Evolutionary conservation across 2,888 invertebrate genomes (phyloP), one percentile per base, ranked within the genome.

Genomic region (Drosophila subquinaria): DNA sequence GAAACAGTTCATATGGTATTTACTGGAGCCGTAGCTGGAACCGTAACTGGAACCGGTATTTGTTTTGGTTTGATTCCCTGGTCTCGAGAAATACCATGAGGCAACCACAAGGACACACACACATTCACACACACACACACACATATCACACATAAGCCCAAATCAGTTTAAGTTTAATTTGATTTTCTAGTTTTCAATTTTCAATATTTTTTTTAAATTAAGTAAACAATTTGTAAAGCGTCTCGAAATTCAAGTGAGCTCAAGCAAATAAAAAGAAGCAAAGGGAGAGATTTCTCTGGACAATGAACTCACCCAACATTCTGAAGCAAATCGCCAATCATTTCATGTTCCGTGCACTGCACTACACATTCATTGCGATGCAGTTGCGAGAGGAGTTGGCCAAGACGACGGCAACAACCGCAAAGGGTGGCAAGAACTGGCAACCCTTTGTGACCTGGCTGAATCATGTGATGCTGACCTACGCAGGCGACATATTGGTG

Each of bases 371-470:
- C 15, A 74, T 84, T 5, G 73, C 89, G 5, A 50, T 79, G 13
- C 87, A 88, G 50, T 40, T 88, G 20, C 73, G 86, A n/a, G 82
- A 88, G 9, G 82, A 86, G 17, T 53, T 86, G 10, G 9, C 52
- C 6, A 57, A 42, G 23, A 35, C 40, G 4, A 35, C 59, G 15
- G 15, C 10, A 42, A 1, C 27, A 27, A 4, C 23, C 1, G 27
- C 27, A 1, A 30, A 8, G 27, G 55, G 48, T 35, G 36, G 45
- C 23, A 4, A 11, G 13, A 35, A 35, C 33, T 71, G 69, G 64
- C 82, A 79, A 2, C 86, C 86, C 1, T 82, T 86, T 40, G 61
- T 69, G 52, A 62, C 82, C 5, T 86, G 86, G 86, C 65, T 86
- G 2, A 69, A 73, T 30, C 76, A 86, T 33, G 27, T 88, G 17